Evolutionary conservation across 1,140 invertebrate species (phyloP).

Genomic region (Potamilus streckersoni): DNA sequence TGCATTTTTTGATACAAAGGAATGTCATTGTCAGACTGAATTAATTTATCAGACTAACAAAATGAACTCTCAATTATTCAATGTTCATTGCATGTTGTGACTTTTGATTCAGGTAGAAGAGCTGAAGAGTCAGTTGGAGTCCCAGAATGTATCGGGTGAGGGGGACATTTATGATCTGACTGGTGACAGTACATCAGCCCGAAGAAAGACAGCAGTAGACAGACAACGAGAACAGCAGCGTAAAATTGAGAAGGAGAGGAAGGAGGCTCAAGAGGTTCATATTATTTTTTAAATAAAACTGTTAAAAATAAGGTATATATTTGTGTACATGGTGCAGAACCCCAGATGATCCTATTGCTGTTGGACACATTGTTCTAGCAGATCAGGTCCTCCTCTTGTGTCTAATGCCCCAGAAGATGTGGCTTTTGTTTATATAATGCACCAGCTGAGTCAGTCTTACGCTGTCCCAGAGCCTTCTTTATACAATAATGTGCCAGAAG

Average conservation of each 20-base stretch:
- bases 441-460: too few species aligned
- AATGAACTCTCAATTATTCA: not conserved
- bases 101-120: conserved; percentile 50
- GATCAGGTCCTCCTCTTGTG: not conserved
- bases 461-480: too few species aligned
- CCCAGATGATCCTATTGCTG: too few species aligned
- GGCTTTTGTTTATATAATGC: too few species aligned
- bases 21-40: too few species aligned
- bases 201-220: conserved; percentile 45
- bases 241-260: conserved; percentile 62
- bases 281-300: too few species aligned
- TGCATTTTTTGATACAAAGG: too few species aligned
- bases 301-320: not conserved
- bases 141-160: conserved; percentile 8
- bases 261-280: conserved; percentile 62
- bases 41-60: too few species aligned
- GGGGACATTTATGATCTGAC: conserved; percentile 49
- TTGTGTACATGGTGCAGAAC: not conserved
- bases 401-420: too few species aligned
- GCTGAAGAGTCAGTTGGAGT: conserved; percentile 45
- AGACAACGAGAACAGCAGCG: conserved; percentile 57
- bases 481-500: too few species aligned
- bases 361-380: not conserved
- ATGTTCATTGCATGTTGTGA: not conserved
- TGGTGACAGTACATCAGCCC: conserved; percentile 33